These are phyloP conservation scores for Actinernus sp. DNA, from an alignment of 92 coral and sea anemone genomes.

Conservation along the genomic window DNA sequence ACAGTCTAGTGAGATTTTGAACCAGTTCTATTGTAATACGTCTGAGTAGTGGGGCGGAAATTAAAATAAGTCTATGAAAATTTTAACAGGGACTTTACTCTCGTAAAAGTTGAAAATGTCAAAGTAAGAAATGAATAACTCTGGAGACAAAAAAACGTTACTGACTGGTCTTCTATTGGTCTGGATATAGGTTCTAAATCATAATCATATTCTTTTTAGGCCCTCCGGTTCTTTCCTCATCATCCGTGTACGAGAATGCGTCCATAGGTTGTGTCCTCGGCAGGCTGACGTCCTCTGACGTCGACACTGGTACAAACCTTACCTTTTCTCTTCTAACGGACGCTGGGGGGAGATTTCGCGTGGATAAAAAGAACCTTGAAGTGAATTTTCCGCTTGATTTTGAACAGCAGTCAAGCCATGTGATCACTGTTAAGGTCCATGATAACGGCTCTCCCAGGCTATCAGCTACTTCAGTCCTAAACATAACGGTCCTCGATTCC, in stretches of 20 bases:
- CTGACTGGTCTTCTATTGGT: too few relatives aligned
- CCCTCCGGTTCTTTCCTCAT: conserved; percentile 27
- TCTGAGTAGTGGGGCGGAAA: too few relatives aligned
- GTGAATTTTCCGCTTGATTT: conserved; percentile 44
- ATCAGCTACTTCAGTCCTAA: conserved; percentile 19
- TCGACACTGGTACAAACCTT: conserved; percentile 50
- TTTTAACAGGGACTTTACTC: too few relatives aligned
- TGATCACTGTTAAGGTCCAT: conserved; percentile 56
- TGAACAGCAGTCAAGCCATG: conserved; percentile 24
- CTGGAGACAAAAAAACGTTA: too few relatives aligned
- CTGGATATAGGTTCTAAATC: too few relatives aligned
- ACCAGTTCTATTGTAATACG: too few relatives aligned
- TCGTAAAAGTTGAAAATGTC: too few relatives aligned
- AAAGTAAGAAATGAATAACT: too few relatives aligned
- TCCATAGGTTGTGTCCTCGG: conserved; percentile 55
- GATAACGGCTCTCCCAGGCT: conserved; percentile 67
- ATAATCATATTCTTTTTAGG: not conserved
- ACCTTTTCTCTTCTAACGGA: conserved; percentile 56
- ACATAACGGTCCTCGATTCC: conserved; percentile 59
- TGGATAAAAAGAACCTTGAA: conserved; percentile 24
- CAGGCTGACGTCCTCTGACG: conserved; percentile 49
- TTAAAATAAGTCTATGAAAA: too few relatives aligned
- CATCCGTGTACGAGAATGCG: conserved; percentile 54
- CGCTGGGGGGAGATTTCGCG: conserved; percentile 59
- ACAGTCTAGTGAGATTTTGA: too few relatives aligned